phyloP scores from a whole-genome alignment of 2,797 vertebrate species.

The Echeneis naucrates region DNA sequence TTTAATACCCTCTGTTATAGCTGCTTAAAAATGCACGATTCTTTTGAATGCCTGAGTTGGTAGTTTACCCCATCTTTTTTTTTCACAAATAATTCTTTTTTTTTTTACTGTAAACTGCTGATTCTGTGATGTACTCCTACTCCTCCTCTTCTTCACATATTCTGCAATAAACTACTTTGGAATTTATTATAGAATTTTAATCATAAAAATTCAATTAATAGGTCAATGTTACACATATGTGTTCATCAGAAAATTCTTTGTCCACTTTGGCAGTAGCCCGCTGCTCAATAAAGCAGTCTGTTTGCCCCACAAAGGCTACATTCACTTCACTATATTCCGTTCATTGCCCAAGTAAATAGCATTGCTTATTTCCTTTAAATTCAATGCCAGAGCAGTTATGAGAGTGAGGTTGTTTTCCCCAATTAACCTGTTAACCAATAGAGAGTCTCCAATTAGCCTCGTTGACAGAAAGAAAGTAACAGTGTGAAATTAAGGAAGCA shows the following conservation, averaged over 20 bases:
- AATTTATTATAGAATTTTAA: too few relatives aligned
- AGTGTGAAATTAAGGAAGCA: constrained; percentile 18
- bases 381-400: constrained; percentile 7
- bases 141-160: too few relatives aligned
- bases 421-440: constrained; percentile 49
- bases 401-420: constrained; percentile 8
- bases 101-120: too few relatives aligned
- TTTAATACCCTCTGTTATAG: constrained; percentile 48
- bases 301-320: constrained; percentile 71
- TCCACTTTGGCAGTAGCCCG: constrained; percentile 52
- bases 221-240: too few relatives aligned
- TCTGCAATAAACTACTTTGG: too few relatives aligned
- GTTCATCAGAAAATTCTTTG: constrained; percentile 52
- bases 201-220: too few relatives aligned
- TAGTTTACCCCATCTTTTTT: constrained; percentile 7
- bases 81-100: too few relatives aligned
- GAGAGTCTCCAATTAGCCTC: constrained; percentile 43
- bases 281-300: constrained; percentile 67
- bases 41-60: constrained; percentile 26
- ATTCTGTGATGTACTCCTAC: too few relatives aligned
- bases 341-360: constrained; percentile 52
- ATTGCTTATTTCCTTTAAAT: constrained; percentile 49
- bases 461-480: constrained; percentile 28
- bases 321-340: constrained; percentile 66
- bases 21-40: constrained; percentile 65